Evolutionary conservation across 2,888 invertebrate species (phyloP).

Genomic region (Torymus tubicola): DNA sequence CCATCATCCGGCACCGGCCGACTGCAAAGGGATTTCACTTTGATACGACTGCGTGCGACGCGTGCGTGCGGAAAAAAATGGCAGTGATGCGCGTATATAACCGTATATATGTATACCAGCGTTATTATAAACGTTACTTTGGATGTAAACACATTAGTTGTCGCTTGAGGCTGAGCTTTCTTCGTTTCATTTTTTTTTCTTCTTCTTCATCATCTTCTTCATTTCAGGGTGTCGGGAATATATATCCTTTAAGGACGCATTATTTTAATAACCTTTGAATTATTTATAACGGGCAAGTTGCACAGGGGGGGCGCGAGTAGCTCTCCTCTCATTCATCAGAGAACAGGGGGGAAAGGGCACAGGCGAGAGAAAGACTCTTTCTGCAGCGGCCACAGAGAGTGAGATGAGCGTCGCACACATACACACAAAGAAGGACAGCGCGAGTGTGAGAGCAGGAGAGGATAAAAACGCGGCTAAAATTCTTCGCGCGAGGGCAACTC

Average conservation of each 20-base stretch:
- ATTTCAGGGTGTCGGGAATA: neutral
- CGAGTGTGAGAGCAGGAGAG: slow-evolving; percentile 23
- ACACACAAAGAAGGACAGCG: slow-evolving; percentile 25
- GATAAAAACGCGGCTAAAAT: slow-evolving; percentile 34
- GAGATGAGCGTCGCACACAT: neutral
- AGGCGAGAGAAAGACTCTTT: slow-evolving; percentile 11
- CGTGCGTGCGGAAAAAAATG: neutral
- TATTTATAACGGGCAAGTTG: slow-evolving; percentile 46
- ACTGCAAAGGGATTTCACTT: slow-evolving; percentile 52
- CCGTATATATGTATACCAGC: too few relatives aligned
- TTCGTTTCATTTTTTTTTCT: neutral
- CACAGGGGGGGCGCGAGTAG: slow-evolving; percentile 22
- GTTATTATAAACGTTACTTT: slow-evolving; percentile 32
- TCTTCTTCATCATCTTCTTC: neutral
- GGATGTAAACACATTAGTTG: slow-evolving; percentile 41
- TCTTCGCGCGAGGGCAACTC: slow-evolving; percentile 26
- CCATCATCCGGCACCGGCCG: slow-evolving; percentile 48
- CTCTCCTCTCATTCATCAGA: slow-evolving; percentile 46
- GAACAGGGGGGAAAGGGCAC: too few relatives aligned
- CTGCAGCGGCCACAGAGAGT: slow-evolving; percentile 1
- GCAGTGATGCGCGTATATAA: neutral
- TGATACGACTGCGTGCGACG: slow-evolving; percentile 12
- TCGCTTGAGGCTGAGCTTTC: neutral
- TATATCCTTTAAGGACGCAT: slow-evolving; percentile 43
- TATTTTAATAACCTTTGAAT: slow-evolving; percentile 55